A percentile compares a stretch with the other conserved stretches of the same genome.
Conservation (phyloP, 1,140 invertebrate species). For the Coenobita brevimanus region DNA sequence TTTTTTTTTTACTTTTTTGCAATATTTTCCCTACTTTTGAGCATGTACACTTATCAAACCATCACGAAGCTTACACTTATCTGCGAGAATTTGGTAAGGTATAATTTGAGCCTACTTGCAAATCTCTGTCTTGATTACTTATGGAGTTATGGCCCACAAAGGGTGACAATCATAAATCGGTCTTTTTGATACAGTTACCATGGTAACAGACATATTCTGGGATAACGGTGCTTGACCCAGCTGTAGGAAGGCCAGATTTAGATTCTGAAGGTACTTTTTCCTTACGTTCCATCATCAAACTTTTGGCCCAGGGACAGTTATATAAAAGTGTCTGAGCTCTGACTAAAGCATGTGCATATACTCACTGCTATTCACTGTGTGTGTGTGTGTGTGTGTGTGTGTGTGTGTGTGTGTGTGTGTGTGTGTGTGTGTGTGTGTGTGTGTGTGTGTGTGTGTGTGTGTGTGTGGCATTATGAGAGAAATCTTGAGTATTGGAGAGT, state of each 20-base stretch:
- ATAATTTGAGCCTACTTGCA: not conserved
- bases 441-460: too few species aligned
- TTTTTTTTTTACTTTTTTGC: not conserved
- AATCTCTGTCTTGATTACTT: constrained; percentile 3
- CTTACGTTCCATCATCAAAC: not conserved
- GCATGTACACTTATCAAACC: not conserved
- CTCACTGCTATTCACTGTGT: too few species aligned
- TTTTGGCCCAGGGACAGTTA: too few species aligned
- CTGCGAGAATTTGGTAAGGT: not conserved
- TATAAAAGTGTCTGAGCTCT: not conserved
- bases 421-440: too few species aligned
- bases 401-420: too few species aligned
- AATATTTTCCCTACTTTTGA: not conserved
- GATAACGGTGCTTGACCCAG: not conserved
- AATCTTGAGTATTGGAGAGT: too few species aligned
- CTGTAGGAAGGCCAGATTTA: not conserved
- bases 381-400: too few species aligned
- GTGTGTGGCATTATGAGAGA: too few species aligned
- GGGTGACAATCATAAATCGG: not conserved
- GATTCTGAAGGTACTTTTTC: not conserved
- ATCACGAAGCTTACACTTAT: not conserved
- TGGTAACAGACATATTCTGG: not conserved
- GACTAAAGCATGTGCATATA: too few species aligned
- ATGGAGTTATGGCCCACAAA: not conserved
- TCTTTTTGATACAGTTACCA: not conserved